phyloP scores from a whole-genome alignment of 30 jellyfish, hydroid and myxozoan species.

The Haliclystus octoradiatus region DNA sequence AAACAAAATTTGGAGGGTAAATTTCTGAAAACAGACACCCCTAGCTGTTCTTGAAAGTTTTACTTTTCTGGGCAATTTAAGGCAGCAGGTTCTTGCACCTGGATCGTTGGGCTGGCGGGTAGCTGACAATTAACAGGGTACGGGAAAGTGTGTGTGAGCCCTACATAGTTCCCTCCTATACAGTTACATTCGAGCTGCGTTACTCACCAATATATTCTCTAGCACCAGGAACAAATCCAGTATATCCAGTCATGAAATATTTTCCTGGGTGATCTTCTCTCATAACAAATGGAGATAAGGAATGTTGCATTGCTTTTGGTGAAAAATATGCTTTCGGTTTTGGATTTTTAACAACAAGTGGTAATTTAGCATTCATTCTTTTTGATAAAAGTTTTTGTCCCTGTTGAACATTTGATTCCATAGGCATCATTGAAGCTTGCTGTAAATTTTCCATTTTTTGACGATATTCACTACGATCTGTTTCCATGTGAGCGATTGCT shows the following conservation, averaged over 20 bases:
- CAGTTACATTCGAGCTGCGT: neutral
- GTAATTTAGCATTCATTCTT: neutral
- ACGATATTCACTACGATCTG: conserved; percentile 12
- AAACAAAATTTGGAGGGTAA: too few species aligned
- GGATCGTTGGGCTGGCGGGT: too few species aligned
- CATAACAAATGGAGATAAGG: conserved; percentile 59
- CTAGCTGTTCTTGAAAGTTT: too few species aligned
- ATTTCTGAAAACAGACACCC: too few species aligned
- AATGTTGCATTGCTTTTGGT: conserved; percentile 54
- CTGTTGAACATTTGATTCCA: neutral
- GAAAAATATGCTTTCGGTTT: conserved; percentile 46
- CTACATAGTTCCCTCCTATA: too few species aligned
- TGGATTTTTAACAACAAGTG: neutral
- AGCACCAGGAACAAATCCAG: conserved; percentile 88
- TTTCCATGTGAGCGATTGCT: conserved; percentile 43
- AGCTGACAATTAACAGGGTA: too few species aligned
- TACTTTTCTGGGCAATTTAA: too few species aligned
- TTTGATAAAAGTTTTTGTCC: conserved; percentile 56
- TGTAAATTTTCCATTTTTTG: conserved; percentile 9
- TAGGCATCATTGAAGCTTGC: neutral
- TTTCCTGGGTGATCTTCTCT: conserved; percentile 59
- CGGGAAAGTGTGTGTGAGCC: too few species aligned
- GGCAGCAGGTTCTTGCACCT: too few species aligned
- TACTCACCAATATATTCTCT: conserved; percentile 70
- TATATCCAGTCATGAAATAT: conserved; percentile 73